Conservation (phyloP, 2,113 vertebrate genomes). For the Tychaedon coryphoeus region DNA sequence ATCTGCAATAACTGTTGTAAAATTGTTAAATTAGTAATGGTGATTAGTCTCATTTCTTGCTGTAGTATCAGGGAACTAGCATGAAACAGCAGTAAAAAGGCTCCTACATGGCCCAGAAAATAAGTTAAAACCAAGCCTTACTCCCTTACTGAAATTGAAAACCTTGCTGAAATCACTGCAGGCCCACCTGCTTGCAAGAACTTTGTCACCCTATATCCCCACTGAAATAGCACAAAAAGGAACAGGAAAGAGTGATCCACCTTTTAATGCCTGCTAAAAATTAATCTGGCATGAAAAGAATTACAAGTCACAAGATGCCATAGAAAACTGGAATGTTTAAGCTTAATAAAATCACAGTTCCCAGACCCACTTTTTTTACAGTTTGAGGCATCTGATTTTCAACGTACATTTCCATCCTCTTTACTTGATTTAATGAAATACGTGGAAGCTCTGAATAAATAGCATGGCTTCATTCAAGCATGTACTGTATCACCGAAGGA, state of each 20-base stretch:
- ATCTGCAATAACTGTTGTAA: slow-evolving; percentile 3
- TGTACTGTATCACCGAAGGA: slow-evolving; percentile 74
- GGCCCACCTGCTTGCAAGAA: neutral
- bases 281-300: slow-evolving; percentile 3
- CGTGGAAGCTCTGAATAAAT: neutral
- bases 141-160: neutral
- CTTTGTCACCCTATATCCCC: slow-evolving; percentile 10
- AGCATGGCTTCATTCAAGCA: slow-evolving; percentile 67
- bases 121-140: slow-evolving; percentile 20
- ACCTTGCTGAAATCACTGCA: slow-evolving; percentile 1
- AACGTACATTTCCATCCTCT: neutral
- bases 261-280: slow-evolving; percentile 48
- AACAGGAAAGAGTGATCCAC: neutral
- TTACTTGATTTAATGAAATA: neutral
- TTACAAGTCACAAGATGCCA: neutral
- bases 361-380: neutral
- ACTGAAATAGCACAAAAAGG: neutral
- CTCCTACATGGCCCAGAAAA: neutral
- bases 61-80: neutral
- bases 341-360: neutral
- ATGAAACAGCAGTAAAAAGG: neutral
- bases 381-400: neutral
- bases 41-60: slow-evolving; percentile 1
- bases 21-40: neutral
- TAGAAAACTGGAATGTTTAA: neutral